These are phyloP conservation scores for Campylomormyrus tamandua DNA, from an alignment of 2,113 vertebrate genomes.

Conservation along the genomic window DNA sequence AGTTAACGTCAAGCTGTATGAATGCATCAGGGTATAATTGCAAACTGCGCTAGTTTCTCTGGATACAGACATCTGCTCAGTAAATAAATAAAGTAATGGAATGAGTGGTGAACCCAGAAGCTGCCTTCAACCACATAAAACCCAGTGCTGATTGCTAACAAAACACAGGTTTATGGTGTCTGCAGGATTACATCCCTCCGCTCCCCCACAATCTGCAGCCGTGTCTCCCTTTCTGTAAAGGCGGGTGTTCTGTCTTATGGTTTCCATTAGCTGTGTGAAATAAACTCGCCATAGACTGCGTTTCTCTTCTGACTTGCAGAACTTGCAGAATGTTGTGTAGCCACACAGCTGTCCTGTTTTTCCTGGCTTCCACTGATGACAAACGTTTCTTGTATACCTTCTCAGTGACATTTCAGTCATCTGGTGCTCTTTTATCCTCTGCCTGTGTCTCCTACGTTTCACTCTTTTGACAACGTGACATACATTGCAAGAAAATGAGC, in stretches of 20 bases:
- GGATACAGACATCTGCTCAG: constrained; percentile 7
- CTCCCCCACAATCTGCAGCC: neutral
- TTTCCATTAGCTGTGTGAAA: constrained; percentile 24
- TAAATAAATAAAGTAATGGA: constrained; percentile 1
- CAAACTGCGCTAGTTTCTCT: neutral
- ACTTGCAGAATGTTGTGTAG: neutral
- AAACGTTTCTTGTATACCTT: neutral
- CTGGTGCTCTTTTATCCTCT: neutral
- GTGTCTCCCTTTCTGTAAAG: constrained; percentile 1
- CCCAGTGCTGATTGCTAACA: constrained; percentile 9
- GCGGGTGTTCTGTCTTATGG: constrained; percentile 5
- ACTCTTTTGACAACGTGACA: neutral
- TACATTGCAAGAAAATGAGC: neutral
- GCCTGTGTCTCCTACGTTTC: neutral
- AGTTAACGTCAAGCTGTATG: neutral
- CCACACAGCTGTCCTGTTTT: too few relatives aligned
- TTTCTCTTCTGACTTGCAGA: neutral
- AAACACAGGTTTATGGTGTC: constrained; percentile 18
- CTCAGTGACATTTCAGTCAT: neutral
- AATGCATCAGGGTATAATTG: neutral
- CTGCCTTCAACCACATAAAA: neutral
- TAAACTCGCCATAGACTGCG: neutral
- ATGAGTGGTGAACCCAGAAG: constrained; percentile 9
- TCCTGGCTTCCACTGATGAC: neutral
- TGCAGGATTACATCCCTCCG: neutral